A percentile compares a stretch with the other conserved stretches of the same genome.
These are phyloP conservation scores for Lordiphosa clarofinis DNA, from an alignment of 1,140 invertebrate genomes.

Conservation along the genomic window DNA sequence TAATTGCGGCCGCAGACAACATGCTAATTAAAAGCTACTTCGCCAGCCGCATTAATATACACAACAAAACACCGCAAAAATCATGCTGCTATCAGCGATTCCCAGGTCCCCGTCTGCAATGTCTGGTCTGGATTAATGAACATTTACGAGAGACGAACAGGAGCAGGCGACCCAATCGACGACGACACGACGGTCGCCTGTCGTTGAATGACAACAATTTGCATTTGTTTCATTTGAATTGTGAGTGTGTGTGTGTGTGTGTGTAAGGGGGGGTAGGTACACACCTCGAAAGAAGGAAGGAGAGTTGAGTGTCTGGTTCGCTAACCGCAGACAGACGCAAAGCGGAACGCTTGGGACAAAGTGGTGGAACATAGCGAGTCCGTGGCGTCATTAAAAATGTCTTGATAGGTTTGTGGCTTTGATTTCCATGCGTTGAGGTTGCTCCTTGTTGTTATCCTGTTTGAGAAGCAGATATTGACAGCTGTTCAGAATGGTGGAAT, in stretches of 20 bases:
- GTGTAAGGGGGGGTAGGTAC: background rate
- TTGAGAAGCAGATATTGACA: constrained; percentile 6
- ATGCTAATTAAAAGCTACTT: constrained; percentile 76
- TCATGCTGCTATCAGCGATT: constrained; percentile 25
- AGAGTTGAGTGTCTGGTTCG: constrained; percentile 3
- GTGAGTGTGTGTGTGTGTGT: too few relatives aligned
- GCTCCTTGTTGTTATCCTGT: constrained; percentile 4
- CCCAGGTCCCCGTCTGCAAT: constrained; percentile 20
- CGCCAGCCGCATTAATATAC: constrained; percentile 72
- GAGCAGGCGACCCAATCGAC: constrained; percentile 21
- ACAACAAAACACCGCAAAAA: constrained; percentile 63
- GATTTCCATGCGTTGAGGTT: constrained; percentile 41
- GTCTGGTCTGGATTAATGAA: constrained; percentile 45
- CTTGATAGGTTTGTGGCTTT: constrained; percentile 67
- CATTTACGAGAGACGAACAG: constrained; percentile 29
- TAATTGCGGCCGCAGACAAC: constrained; percentile 62
- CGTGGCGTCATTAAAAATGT: constrained; percentile 66
- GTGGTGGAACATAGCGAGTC: too few relatives aligned
- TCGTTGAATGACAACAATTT: constrained; percentile 68
- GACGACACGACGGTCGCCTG: constrained; percentile 7
- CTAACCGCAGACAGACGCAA: constrained; percentile 14
- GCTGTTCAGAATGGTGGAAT: background rate
- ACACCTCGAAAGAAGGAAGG: background rate
- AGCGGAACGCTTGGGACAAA: background rate
- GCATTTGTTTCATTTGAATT: constrained; percentile 60